Evolutionary conservation across 1,140 invertebrate genomes (phyloP), one percentile per base, ranked within the genome.

Genomic region (Drosophila miranda): DNA sequence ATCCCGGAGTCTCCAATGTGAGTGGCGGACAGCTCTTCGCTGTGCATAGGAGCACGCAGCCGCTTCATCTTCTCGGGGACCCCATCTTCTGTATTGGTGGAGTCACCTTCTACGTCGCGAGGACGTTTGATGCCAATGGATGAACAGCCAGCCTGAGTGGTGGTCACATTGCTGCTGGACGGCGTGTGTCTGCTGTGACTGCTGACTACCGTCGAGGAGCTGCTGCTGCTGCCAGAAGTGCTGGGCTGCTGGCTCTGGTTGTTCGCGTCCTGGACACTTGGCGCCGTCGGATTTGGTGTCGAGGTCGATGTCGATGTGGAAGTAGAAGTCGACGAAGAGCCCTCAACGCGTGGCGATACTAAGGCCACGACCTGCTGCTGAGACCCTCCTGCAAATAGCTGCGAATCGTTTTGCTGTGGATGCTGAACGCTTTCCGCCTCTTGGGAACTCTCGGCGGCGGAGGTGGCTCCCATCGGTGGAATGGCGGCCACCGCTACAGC

Each of bases 331-430:
- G 79, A 79, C 0, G 75, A 78, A 0, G 90, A 89, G 0, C 88
- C 90, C 76, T 96, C 95, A 14, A 96, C 94, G 52, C 95, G 92
- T 1, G 95, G 95, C 68, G 95, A 93, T 0, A 96, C 95, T 11
- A 96, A 82, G 0, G 95, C 95, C 0, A 96, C 95, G 0, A 95
- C 94, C 92, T 95, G 93, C 38, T 93, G 93, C 63, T 93, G 92
- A 13, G 89, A 5, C 93, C 94, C 92, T 73, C 91, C 64, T 64
- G 90, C 74, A 89, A 92, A 57, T n/a, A 89, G 50, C 43, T 90
- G 89, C 1, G 78, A 59, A 54, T 90, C 89, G 38, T 89, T 89
- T 45, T 88, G 84, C 45, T 90, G 89, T 3, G 89, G 77, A 56
- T 84, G 80, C 51, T 90, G 90, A 13, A 90, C 69, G 63, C 90